Evolutionary conservation across 2,797 vertebrate genomes (phyloP).

Genomic region (Acanthornis magna): DNA sequence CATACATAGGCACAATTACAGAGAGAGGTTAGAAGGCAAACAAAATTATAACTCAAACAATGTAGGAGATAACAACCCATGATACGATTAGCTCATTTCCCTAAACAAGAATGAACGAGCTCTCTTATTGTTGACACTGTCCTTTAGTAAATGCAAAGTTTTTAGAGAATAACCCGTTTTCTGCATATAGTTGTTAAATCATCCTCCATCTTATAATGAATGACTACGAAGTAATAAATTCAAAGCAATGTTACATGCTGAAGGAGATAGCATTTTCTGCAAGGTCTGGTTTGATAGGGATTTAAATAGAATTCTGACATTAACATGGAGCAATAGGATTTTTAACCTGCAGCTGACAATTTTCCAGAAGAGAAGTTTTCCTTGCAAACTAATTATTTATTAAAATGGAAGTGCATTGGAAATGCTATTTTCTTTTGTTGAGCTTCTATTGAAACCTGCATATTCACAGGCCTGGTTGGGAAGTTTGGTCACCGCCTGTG

Average conservation of each 20-base stretch:
- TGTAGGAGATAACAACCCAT: slow-evolving; percentile 53
- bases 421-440: neutral
- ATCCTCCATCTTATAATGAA: neutral
- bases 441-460: neutral
- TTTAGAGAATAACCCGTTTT: neutral
- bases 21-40: slow-evolving; percentile 8
- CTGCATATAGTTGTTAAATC: neutral
- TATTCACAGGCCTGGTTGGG: neutral
- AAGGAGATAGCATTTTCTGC: neutral
- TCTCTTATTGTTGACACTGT: slow-evolving; percentile 12
- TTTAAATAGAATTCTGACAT: neutral
- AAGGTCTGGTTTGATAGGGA: neutral
- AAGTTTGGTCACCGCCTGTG: neutral
- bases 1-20: neutral
- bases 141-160: neutral
- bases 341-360: neutral
- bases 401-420: neutral
- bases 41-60: slow-evolving; percentile 62
- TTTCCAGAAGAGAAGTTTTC: neutral
- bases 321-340: neutral
- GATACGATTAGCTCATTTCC: slow-evolving; percentile 70
- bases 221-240: neutral
- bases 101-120: slow-evolving; percentile 11
- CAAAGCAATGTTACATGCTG: neutral
- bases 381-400: neutral